Base-by-base conservation (phyloP, 92 coral and sea anemone genomes). In the Bergia sp. region DNA sequence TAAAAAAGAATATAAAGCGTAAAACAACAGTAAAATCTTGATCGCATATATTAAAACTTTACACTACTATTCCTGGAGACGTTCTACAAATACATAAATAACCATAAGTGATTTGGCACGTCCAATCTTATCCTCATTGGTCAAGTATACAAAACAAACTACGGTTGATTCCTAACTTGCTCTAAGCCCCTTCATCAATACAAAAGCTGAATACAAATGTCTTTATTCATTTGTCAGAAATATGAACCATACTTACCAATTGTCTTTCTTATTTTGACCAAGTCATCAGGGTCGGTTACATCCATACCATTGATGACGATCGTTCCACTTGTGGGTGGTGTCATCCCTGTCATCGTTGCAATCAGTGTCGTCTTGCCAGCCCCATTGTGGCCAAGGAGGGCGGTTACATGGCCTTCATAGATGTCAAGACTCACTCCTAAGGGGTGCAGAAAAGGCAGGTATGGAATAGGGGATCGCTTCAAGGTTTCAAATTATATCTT, bases 361-460 rank as follows among this genome's bases (percentile, higher is more conserved):
- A 96, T 94, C 44, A 96, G 89, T 5, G 98, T 96, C 21, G 98
- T 88, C 91, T 96, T 96, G 10, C 98, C 98, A 16, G 98, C 98
- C 36, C 98, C 98, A 77, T 96, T 96, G 88, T 96, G 98, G 61
- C 98, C 98, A 82, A 96, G 88, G 37, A 96, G 88, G 12, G 98
- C 98, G 21, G 98, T 96, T 36, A 96, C 94, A 64, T 96, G 98
- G 36, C 98, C 98, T 79, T 95, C 98, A 81, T 96, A 96, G 64
- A 96, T 94, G 85, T 96, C 96, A 90, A 96, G 89, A n/a, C 98
- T 96, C 45, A 96, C 94, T 12, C 92, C 98, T 96, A 18, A 61
- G 69, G 69, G 23, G 7, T 61, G 29, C 1, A 61, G 69, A 61
- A 61, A 57, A 61, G 29, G 69, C n/a, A 61, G 69, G 7, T 16